phyloP scores from a whole-genome alignment of 2,797 vertebrate species.

The Chaunax sp. region DNA sequence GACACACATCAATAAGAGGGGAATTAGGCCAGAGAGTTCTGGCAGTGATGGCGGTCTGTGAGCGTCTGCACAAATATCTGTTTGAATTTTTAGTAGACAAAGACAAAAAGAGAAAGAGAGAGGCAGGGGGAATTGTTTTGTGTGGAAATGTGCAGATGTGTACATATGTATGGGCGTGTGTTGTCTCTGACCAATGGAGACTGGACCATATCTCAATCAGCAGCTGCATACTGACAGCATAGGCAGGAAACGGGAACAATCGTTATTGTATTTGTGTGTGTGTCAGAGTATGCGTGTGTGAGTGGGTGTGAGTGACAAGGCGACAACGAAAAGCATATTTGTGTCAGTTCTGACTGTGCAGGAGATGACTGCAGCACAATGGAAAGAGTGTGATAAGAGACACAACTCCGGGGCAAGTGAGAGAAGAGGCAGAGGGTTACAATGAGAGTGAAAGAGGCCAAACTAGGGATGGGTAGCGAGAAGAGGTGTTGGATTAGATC shows the following conservation, averaged over 20 bases:
- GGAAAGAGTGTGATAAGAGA: constrained; percentile 63
- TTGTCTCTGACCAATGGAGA: constrained; percentile 52
- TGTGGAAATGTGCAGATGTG: constrained; percentile 25
- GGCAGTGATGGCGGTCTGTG: constrained; percentile 42
- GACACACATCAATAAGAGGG: constrained; percentile 79
- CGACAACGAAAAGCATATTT: constrained; percentile 57
- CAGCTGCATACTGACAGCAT: constrained; percentile 70
- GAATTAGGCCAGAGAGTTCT: constrained; percentile 81
- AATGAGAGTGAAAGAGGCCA: constrained; percentile 18
- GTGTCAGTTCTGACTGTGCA: constrained; percentile 65
- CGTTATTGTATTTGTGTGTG: constrained; percentile 69
- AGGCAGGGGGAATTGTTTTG: constrained; percentile 23
- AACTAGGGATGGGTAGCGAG: too few relatives aligned
- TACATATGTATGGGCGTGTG: constrained; percentile 5
- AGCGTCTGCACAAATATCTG: constrained; percentile 24
- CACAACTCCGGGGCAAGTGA: constrained; percentile 36
- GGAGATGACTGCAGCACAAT: constrained; percentile 73
- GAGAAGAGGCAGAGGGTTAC: constrained; percentile 28
- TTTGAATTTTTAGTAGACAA: constrained; percentile 26
- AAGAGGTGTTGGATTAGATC: too few relatives aligned
- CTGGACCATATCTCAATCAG: constrained; percentile 69
- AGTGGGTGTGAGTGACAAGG: constrained; percentile 12
- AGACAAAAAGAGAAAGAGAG: constrained; percentile 31
- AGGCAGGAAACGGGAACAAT: constrained; percentile 79
- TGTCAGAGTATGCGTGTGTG: constrained; percentile 28